Evolutionary conservation across 2,113 vertebrate species (phyloP).

Genomic region (Thryonomys swinderianus): DNA sequence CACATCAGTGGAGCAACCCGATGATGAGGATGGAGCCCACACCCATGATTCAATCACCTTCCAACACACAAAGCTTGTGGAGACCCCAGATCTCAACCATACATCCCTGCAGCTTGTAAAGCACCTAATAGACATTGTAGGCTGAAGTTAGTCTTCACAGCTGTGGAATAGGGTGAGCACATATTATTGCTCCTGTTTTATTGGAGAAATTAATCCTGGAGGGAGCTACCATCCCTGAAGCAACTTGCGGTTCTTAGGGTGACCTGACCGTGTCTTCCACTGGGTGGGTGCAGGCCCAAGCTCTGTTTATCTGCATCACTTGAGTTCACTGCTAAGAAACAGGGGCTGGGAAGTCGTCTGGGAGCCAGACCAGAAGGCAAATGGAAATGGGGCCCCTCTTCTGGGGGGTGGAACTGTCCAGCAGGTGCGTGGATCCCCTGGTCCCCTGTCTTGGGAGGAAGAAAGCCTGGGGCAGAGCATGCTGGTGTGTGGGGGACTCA

Average conservation of each 20-base stretch:
- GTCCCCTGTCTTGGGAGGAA: background rate
- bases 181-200: background rate
- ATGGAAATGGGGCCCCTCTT: background rate
- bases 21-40: background rate
- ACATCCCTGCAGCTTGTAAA: background rate
- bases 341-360: background rate
- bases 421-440: background rate
- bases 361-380: background rate
- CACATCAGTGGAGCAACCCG: background rate
- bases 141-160: background rate
- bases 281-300: background rate
- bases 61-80: background rate
- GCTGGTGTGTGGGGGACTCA: background rate
- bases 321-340: background rate
- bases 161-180: background rate
- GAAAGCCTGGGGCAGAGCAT: background rate
- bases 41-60: background rate
- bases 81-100: background rate
- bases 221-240: background rate
- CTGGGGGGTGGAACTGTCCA: rapidly evolving
- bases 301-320: background rate
- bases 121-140: background rate
- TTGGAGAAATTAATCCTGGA: background rate
- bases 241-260: background rate
- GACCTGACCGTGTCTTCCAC: background rate